Conservation (phyloP, 2,113 vertebrate genomes). For the Protobothrops flavoviridis region DNA sequence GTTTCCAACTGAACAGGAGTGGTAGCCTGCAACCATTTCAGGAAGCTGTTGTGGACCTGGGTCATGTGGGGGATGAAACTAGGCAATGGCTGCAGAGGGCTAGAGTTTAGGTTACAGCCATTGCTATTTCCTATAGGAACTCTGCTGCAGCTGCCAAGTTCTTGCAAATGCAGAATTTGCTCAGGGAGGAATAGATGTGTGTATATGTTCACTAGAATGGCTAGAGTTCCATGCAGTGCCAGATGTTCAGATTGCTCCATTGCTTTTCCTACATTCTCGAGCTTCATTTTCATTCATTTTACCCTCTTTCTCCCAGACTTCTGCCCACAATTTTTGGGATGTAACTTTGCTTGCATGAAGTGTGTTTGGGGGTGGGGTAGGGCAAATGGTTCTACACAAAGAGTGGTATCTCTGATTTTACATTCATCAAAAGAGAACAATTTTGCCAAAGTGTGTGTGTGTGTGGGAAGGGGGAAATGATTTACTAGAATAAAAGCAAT, state of each 20-base stretch:
- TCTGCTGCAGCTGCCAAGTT: background rate
- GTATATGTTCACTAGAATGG: background rate
- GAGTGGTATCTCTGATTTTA: background rate
- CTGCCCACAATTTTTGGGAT: background rate
- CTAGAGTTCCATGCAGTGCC: background rate
- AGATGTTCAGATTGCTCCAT: background rate
- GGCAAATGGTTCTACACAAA: background rate
- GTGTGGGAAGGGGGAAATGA: background rate
- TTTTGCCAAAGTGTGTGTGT: background rate
- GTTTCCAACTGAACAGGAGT: conserved; percentile 7
- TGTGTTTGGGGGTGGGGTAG: background rate
- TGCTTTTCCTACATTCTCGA: background rate
- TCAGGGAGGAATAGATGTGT: background rate
- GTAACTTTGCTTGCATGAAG: background rate
- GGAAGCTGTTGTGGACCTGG: background rate
- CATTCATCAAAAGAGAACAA: background rate
- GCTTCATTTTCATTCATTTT: background rate
- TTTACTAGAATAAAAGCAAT: conserved; percentile 36
- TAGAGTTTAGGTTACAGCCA: background rate
- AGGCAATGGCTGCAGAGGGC: background rate
- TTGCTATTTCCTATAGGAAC: background rate
- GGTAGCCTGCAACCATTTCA: background rate
- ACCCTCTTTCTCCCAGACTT: background rate
- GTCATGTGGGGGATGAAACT: background rate
- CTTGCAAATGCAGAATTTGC: background rate